These are phyloP conservation scores for Coleophora flavipennella DNA, from an alignment of 2,888 invertebrate species.

Conservation along the genomic window DNA sequence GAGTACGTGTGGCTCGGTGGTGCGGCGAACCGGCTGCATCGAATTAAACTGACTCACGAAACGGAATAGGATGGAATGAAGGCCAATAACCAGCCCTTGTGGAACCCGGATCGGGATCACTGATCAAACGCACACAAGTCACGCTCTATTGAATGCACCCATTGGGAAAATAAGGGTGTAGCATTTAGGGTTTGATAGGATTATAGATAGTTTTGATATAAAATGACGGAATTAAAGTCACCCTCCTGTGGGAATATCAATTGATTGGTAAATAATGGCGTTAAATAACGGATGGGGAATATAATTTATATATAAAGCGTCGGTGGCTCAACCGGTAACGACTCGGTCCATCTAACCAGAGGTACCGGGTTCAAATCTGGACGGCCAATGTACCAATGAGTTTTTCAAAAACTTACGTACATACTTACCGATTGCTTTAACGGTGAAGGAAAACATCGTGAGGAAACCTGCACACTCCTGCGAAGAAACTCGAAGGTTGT, in stretches of 20 bases:
- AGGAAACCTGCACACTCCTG: too few species aligned
- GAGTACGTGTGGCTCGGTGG: constrained; percentile 16
- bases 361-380: too few species aligned
- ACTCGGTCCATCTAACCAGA: too few species aligned
- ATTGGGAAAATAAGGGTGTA: constrained; percentile 27
- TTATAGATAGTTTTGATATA: constrained; percentile 2
- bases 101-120: constrained; percentile 42
- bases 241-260: too few species aligned
- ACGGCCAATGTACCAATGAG: too few species aligned
- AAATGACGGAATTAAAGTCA: constrained; percentile 1
- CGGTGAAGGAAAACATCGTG: too few species aligned
- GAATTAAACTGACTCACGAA: constrained; percentile 49
- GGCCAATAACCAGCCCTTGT: constrained; percentile 25
- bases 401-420: too few species aligned
- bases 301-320: too few species aligned
- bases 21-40: constrained; percentile 43
- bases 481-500: too few species aligned
- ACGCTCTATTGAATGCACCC: constrained; percentile 39
- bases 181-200: constrained; percentile 25
- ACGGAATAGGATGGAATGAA: constrained; percentile 10
- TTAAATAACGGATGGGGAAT: background rate
- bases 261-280: background rate
- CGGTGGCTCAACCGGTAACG: too few species aligned
- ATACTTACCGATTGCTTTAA: too few species aligned
- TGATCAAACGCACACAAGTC: constrained; percentile 41